Conservation (phyloP, 2,113 vertebrate species). For the human region DNA sequence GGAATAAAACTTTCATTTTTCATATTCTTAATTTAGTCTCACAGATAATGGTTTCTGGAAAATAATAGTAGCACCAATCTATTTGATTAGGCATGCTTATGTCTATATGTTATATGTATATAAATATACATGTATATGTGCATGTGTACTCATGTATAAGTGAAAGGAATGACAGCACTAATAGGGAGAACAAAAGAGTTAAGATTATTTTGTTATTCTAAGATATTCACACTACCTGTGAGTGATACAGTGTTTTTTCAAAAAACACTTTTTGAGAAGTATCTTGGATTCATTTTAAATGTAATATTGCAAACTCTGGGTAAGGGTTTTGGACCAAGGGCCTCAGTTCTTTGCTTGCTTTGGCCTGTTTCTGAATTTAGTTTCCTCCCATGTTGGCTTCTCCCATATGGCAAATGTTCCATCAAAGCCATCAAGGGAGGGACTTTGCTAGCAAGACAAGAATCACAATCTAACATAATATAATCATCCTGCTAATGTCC, state of each 20-base stretch:
- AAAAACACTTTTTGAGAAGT: not conserved
- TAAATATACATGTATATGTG: not conserved
- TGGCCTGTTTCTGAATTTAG: not conserved
- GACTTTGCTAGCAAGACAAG: not conserved
- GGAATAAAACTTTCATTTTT: not conserved
- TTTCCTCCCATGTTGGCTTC: not conserved
- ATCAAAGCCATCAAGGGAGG: not conserved
- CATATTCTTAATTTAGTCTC: not conserved
- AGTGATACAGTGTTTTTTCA: not conserved
- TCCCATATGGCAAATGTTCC: not conserved
- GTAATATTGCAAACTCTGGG: not conserved
- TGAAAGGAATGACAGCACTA: not conserved
- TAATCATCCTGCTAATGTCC: not conserved
- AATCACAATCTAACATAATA: not conserved
- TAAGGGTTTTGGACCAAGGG: not conserved
- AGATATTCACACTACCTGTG: not conserved
- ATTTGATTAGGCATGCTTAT: not conserved
- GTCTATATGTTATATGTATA: not conserved
- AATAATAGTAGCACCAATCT: not conserved
- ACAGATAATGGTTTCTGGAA: not conserved
- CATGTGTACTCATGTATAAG: not conserved
- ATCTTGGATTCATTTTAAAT: not conserved
- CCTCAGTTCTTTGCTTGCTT: not conserved
- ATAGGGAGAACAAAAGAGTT: not conserved
- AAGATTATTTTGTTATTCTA: not conserved